These are phyloP conservation scores for Lasaia peninsularis DNA, from an alignment of 1,140 invertebrate genomes.

Conservation along the genomic window DNA sequence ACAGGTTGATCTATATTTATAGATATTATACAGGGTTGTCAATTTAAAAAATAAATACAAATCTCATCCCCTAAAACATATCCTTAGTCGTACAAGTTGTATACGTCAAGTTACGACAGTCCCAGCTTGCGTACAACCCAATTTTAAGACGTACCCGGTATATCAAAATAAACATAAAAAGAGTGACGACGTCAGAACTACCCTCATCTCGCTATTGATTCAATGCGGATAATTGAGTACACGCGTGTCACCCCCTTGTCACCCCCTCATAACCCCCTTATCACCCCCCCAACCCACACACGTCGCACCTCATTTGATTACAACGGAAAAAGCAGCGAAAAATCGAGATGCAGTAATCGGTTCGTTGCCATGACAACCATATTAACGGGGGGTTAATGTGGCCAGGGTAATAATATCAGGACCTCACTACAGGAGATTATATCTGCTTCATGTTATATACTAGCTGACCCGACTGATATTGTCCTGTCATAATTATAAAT, in stretches of 20 bases:
- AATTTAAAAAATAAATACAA: not conserved
- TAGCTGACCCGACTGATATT: too few relatives aligned
- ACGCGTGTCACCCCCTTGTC: slow-evolving; percentile 58
- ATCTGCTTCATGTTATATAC: not conserved
- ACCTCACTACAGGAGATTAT: slow-evolving; percentile 2
- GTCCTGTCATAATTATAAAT: too few relatives aligned
- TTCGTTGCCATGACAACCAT: slow-evolving; percentile 66
- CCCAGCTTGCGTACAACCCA: not conserved
- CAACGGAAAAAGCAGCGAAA: slow-evolving; percentile 75
- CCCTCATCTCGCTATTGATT: slow-evolving; percentile 75
- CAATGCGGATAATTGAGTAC: slow-evolving; percentile 74
- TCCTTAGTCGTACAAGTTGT: not conserved
- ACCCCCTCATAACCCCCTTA: slow-evolving; percentile 15
- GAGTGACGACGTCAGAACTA: slow-evolving; percentile 60
- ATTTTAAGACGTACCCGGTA: slow-evolving; percentile 23
- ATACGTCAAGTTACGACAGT: not conserved
- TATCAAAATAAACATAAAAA: slow-evolving; percentile 62
- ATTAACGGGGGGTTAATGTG: slow-evolving; percentile 52
- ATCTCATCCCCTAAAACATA: not conserved
- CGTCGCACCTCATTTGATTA: slow-evolving; percentile 74
- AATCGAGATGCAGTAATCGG: slow-evolving; percentile 73
- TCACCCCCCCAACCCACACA: slow-evolving; percentile 33
- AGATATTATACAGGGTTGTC: too few relatives aligned
- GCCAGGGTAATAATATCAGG: slow-evolving; percentile 18
- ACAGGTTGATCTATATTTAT: too few relatives aligned